A percentile compares a stretch with the other conserved stretches of the same genome.
phyloP scores from a whole-genome alignment of 2,797 vertebrate genomes.

The Nasua narica region DNA sequence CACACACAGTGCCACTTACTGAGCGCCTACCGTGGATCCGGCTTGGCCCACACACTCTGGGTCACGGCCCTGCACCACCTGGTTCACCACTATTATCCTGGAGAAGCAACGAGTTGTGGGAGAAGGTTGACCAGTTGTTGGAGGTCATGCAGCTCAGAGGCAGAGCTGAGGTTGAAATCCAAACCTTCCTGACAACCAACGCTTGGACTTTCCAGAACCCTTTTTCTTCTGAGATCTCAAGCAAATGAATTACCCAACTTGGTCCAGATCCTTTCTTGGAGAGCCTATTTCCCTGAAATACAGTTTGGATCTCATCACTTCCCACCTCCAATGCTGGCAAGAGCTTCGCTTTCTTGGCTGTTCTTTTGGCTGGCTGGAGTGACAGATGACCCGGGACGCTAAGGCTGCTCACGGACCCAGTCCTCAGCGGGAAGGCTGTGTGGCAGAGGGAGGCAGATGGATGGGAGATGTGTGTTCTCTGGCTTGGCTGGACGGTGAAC shows the following conservation, averaged over 20 bases:
- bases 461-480: neutral
- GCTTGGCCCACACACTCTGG: rapidly evolving
- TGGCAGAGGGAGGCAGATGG: neutral
- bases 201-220: neutral
- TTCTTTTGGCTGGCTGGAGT: neutral
- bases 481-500: neutral
- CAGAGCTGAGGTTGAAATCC: neutral
- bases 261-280: neutral
- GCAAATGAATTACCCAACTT: neutral
- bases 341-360: neutral
- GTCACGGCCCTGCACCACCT: rapidly evolving
- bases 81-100: neutral
- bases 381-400: neutral
- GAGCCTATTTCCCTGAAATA: neutral
- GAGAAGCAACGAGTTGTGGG: neutral
- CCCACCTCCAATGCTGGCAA: constrained; percentile 2
- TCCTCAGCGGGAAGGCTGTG: rapidly evolving
- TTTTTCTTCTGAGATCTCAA: neutral
- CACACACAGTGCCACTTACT: rapidly evolving
- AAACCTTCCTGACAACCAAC: neutral
- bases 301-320: neutral
- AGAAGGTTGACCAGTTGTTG: neutral
- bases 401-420: rapidly evolving
- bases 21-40: rapidly evolving
- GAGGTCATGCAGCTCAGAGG: neutral